phyloP scores from a whole-genome alignment of 1,140 invertebrate genomes.

The Pararge aegeria region DNA sequence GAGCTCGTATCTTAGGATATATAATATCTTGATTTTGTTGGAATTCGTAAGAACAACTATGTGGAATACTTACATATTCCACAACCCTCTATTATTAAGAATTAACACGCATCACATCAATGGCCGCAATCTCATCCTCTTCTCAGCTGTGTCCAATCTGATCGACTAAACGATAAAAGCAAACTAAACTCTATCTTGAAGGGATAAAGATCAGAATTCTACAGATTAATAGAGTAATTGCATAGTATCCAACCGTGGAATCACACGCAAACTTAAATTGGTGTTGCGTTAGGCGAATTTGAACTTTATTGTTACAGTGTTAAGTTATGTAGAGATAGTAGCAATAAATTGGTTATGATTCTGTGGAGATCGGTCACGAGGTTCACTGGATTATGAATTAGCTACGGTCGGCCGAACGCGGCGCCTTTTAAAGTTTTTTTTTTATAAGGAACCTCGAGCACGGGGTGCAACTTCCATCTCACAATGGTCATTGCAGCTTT shows the following conservation, averaged over 20 bases:
- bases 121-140: constrained; percentile 21
- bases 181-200: constrained; percentile 19
- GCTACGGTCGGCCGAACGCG: constrained; percentile 27
- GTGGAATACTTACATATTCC: constrained; percentile 4
- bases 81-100: constrained; percentile 32
- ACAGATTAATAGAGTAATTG: constrained; percentile 20
- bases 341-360: constrained; percentile 7
- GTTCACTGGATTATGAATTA: constrained; percentile 40
- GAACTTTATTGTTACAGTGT: constrained; percentile 3
- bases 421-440: constrained; percentile 9
- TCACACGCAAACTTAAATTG: not conserved
- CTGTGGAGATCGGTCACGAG: constrained; percentile 27
- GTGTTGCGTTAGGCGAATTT: constrained; percentile 7
- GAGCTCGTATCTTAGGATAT: too few species aligned
- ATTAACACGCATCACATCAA: constrained; percentile 35
- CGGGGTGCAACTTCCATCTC: not conserved
- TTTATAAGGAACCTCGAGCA: not conserved
- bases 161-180: not conserved
- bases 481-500: too few species aligned
- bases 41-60: not conserved
- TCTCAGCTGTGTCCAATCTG: constrained; percentile 13
- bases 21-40: not conserved
- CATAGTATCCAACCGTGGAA: constrained; percentile 8
- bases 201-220: constrained; percentile 19
- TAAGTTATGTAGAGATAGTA: constrained; percentile 2